Evolutionary conservation across 2,797 vertebrate species (phyloP), one percentile per base, ranked within the genome.

Genomic region (Saxicola maurus): DNA sequence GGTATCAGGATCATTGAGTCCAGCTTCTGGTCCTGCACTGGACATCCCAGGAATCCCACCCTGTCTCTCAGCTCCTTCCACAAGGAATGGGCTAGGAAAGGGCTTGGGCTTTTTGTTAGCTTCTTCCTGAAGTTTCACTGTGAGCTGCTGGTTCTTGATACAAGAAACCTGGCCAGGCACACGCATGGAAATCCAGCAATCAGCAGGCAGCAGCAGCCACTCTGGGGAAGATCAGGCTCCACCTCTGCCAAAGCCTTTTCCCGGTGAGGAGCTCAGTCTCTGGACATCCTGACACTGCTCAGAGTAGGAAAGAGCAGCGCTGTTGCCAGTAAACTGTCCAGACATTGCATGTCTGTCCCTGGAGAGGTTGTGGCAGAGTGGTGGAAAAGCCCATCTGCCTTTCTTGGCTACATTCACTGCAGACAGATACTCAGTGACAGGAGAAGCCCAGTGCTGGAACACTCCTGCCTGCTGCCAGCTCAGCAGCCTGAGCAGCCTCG

Each of bases 401-500:
- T 87, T 65, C 82, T 81, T 68, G 59, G 65, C 72, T 38, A 0
- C 2, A 1, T 66, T 37, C 3, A 1, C 66, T 62, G 30, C 23
- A 76, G 35, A 48, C 35, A 75, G 52, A 23, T 28, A 7, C 61
- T 33, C 13, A 6, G 23, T 3, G 46, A 72, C 11, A 85, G 49
- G 30, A 55, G 82, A 40, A 84, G 82, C 46, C 72, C 68, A 59
- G 75, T 89, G 84, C 57, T 59, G 73, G 19, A 62, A 10, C 17
- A 2, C 40, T 38, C 42, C 69, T 55, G 62, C 45, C 68, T 56
- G 25, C 66, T 84, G 78, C 86, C 86, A 66, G 19, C 31, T 24
- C 13, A 21, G 84, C 79, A 75, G 67, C 55, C 76, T 81, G 85
- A 75, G 59, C 25, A 59, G 30, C 40, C 48, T 46, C 18, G 94